A percentile compares a stretch with the other conserved stretches of the same genome.
Evolutionary conservation across 2,888 invertebrate genomes (phyloP).

Genomic region (Priapulus caudatus): DNA sequence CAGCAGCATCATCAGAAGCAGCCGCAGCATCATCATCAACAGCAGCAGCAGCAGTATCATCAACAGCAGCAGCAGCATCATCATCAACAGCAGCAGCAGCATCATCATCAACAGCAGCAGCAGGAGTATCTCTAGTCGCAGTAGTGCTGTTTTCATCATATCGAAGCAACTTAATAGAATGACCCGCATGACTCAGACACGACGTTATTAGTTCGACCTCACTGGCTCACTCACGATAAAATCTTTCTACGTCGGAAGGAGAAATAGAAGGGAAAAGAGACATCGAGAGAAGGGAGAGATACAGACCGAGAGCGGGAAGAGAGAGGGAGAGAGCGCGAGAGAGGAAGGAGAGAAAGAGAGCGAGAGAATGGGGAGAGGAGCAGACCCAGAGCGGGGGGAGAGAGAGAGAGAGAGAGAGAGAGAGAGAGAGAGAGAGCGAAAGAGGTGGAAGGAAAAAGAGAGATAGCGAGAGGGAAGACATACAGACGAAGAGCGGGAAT

Average conservation of each 20-base stretch:
- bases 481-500: neutral
- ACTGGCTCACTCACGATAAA: too few relatives aligned
- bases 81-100: too few relatives aligned
- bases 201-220: too few relatives aligned
- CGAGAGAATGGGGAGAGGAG: neutral
- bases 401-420: slow-evolving; percentile 1
- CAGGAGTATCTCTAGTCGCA: too few relatives aligned
- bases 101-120: too few relatives aligned
- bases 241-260: neutral
- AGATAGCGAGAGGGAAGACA: neutral
- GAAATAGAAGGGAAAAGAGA: neutral
- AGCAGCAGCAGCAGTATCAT: too few relatives aligned
- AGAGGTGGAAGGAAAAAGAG: slow-evolving; percentile 1
- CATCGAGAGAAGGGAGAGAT: neutral
- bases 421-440: neutral
- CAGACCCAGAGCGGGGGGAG: neutral
- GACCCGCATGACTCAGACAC: too few relatives aligned
- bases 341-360: neutral
- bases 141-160: too few relatives aligned
- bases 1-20: too few relatives aligned
- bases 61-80: too few relatives aligned
- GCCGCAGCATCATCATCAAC: too few relatives aligned
- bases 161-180: too few relatives aligned
- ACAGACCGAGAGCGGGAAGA: neutral
- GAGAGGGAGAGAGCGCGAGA: neutral